These are phyloP conservation scores for Melanocharis versteri DNA, from an alignment of 2,113 vertebrate genomes.

Conservation along the genomic window DNA sequence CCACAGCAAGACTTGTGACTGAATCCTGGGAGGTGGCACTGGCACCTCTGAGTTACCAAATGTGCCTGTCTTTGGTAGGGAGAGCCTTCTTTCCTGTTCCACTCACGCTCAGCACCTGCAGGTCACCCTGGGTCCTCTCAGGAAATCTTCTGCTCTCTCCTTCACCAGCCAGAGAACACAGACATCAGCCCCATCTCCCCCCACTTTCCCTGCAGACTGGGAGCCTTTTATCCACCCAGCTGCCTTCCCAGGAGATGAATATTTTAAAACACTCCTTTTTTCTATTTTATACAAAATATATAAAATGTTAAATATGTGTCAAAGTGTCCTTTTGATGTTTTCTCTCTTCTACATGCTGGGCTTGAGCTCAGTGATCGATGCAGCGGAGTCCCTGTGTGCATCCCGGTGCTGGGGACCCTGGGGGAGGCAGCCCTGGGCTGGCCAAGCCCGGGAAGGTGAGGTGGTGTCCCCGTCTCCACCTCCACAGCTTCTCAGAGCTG, in stretches of 20 bases:
- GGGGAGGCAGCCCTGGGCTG: background rate
- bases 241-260: constrained; percentile 31
- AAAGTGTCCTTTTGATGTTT: constrained; percentile 41
- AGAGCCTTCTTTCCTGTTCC: background rate
- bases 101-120: background rate
- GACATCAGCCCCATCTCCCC: background rate
- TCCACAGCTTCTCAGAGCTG: rapidly evolving
- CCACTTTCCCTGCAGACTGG: background rate
- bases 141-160: background rate
- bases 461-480: background rate
- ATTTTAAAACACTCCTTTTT: constrained; percentile 32
- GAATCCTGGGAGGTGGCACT: background rate
- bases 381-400: background rate
- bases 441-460: rapidly evolving
- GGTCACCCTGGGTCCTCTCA: background rate
- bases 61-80: background rate
- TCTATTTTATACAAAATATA: constrained; percentile 18
- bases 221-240: background rate
- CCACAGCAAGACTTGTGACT: background rate
- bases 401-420: too few relatives aligned
- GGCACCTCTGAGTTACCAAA: background rate
- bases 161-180: background rate
- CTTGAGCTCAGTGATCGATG: background rate
- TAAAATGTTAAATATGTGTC: constrained; percentile 36
- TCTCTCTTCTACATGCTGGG: background rate